Evolutionary conservation across 2,888 invertebrate species (phyloP).

Genomic region (Candidula unifasciata): DNA sequence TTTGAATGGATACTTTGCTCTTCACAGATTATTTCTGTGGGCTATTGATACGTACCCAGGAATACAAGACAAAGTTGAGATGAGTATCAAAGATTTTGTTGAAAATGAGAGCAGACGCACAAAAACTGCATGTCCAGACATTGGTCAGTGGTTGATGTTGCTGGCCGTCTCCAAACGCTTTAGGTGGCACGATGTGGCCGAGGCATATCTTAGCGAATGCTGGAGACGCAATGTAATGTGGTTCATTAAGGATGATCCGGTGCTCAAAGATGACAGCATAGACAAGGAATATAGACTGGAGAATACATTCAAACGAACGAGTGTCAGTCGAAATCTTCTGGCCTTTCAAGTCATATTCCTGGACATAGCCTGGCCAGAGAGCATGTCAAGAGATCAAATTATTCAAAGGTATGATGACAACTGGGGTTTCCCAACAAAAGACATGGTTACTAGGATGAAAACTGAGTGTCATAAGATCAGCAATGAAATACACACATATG

Average conservation of each 20-base stretch:
- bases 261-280: slow-evolving; percentile 66
- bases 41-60: slow-evolving; percentile 67
- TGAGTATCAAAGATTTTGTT: slow-evolving; percentile 63
- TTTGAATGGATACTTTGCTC: slow-evolving; percentile 68
- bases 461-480: slow-evolving; percentile 61
- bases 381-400: slow-evolving; percentile 60
- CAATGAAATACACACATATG: slow-evolving; percentile 64
- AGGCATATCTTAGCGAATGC: slow-evolving; percentile 68
- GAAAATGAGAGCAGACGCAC: slow-evolving; percentile 62
- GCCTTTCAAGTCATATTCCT: slow-evolving; percentile 70
- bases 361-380: slow-evolving; percentile 69
- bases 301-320: slow-evolving; percentile 63
- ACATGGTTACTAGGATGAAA: slow-evolving; percentile 69
- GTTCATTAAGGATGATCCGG: slow-evolving; percentile 68
- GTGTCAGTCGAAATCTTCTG: slow-evolving; percentile 69
- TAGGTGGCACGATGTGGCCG: slow-evolving; percentile 67
- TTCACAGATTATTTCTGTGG: slow-evolving; percentile 70
- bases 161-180: slow-evolving; percentile 66
- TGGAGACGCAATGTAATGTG: slow-evolving; percentile 70
- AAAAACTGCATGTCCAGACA: slow-evolving; percentile 70
- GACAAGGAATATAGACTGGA: slow-evolving; percentile 61
- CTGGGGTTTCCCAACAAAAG: slow-evolving; percentile 66
- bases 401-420: slow-evolving; percentile 67
- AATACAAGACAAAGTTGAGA: slow-evolving; percentile 61
- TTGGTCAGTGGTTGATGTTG: slow-evolving; percentile 70